Percentiles rank a stretch among this genome's conserved stretches.
phyloP scores from a whole-genome alignment of 2,113 vertebrate genomes.

The Podarcis muralis region DNA sequence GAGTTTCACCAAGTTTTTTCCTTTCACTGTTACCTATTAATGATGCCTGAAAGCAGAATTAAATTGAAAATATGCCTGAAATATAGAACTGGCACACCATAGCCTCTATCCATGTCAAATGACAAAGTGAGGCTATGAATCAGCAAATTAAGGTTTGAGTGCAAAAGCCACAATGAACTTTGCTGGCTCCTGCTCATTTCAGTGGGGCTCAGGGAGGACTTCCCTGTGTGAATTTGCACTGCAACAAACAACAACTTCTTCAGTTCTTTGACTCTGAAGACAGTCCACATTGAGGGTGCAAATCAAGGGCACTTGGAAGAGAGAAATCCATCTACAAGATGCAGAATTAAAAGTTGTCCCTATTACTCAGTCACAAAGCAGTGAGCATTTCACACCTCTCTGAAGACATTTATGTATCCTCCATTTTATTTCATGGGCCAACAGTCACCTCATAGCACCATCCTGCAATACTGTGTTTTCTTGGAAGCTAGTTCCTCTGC shows the following conservation, averaged over 20 bases:
- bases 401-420: background rate
- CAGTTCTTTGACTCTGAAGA: background rate
- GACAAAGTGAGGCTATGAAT: background rate
- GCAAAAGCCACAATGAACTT: background rate
- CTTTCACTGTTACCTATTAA: background rate
- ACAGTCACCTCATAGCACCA: background rate
- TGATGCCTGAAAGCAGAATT: background rate
- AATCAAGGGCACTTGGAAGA: background rate
- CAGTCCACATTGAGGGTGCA: too few species aligned
- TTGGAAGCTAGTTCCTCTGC: background rate
- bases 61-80: conserved; percentile 37
- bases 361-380: background rate
- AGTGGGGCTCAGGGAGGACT: too few species aligned
- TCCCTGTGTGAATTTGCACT: background rate
- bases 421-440: background rate
- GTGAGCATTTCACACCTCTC: background rate
- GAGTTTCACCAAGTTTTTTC: background rate
- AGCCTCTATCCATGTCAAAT: background rate
- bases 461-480: background rate
- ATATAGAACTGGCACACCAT: background rate
- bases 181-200: background rate
- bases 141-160: background rate
- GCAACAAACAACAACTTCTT: background rate
- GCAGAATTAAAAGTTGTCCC: background rate
- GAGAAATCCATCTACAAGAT: background rate